Conservation (phyloP, 2,888 invertebrate genomes). For the Lepidochitona cinerea region DNA sequence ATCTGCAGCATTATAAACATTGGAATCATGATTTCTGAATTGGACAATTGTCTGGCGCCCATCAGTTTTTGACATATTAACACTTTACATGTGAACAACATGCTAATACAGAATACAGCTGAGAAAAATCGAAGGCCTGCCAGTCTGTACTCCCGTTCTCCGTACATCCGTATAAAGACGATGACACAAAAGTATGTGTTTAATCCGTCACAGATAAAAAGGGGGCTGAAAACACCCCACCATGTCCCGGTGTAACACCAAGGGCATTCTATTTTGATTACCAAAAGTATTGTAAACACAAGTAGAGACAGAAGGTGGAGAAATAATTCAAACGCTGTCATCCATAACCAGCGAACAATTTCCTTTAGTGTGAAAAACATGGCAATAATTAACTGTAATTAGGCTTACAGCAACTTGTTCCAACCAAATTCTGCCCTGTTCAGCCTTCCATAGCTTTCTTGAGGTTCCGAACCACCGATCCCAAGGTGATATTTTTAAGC, state of each 20-base stretch:
- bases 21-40: constrained; percentile 93
- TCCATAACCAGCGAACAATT: constrained; percentile 92
- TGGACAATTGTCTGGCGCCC: constrained; percentile 81
- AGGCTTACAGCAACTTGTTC: too few relatives aligned
- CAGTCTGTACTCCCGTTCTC: constrained; percentile 75
- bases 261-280: constrained; percentile 81
- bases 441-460: too few relatives aligned
- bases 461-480: too few relatives aligned
- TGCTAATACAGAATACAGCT: constrained; percentile 85
- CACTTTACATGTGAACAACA: constrained; percentile 92
- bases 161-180: constrained; percentile 91
- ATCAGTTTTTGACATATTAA: constrained; percentile 89
- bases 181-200: constrained; percentile 96
- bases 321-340: constrained; percentile 96
- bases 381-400: too few relatives aligned
- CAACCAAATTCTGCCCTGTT: too few relatives aligned
- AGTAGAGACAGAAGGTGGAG: constrained; percentile 87
- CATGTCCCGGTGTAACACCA: constrained; percentile 77
- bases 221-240: constrained; percentile 92
- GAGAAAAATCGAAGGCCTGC: constrained; percentile 83
- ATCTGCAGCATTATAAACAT: constrained; percentile 91
- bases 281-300: constrained; percentile 87
- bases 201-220: constrained; percentile 92
- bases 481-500: too few relatives aligned
- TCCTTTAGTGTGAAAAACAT: constrained; percentile 93